Conservation (phyloP, 1,140 invertebrate genomes). For the Heterodera schachtii region DNA sequence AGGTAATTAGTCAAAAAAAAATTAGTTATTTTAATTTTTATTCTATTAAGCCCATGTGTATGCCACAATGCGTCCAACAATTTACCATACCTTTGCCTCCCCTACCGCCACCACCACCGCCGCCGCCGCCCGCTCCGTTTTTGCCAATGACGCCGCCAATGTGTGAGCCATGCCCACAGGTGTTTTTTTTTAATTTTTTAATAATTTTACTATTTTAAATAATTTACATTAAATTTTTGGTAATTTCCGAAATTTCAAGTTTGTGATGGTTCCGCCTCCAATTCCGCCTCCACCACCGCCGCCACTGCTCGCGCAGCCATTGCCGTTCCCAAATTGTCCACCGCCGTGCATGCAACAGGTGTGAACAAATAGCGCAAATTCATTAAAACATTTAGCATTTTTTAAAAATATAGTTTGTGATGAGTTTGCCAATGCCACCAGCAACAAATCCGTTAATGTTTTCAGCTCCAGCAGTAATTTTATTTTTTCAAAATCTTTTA, state of each 20-base stretch:
- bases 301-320: background rate
- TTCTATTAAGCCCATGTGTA: constrained; percentile 1
- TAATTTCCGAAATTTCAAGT: background rate
- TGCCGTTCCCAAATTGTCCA: background rate
- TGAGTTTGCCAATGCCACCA: background rate
- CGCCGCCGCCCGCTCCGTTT: background rate
- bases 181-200: no score
- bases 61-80: constrained; percentile 9
- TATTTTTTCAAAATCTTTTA: no score
- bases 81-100: background rate
- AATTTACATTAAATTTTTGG: background rate
- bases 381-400: no score
- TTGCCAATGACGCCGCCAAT: background rate
- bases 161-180: constrained; percentile 10
- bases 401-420: background rate
- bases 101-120: background rate
- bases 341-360: constrained; percentile 6
- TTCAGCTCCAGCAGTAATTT: background rate
- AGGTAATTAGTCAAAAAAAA: background rate
- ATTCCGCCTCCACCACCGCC: background rate
- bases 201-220: no score
- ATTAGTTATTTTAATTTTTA: background rate
- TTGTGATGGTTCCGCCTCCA: background rate
- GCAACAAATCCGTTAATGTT: background rate
- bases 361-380: background rate